Evolutionary conservation across 2,797 vertebrate species (phyloP), one percentile per base, ranked within the genome.

Genomic region (Enoplosus armatus): DNA sequence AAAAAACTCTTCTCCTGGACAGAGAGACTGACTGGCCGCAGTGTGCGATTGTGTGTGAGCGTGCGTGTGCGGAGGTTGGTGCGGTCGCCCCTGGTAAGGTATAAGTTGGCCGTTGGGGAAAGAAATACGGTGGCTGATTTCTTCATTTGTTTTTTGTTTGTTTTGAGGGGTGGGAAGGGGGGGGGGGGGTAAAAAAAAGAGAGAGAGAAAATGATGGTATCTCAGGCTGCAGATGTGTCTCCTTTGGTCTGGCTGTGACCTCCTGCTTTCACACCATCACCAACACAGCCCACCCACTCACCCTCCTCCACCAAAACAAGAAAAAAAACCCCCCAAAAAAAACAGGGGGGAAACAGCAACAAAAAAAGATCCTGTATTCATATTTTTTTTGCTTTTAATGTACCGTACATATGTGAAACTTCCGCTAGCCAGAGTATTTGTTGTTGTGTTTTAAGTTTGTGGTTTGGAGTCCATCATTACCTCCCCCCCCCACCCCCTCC

Each of bases 141-240:
- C 64, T 81, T 69, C 78, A 47, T 82, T 77, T 84, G 75, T 85
- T 90, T 77, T 76, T 72, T 72, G 33, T 83, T 73, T 72, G 50
- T 82, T 90, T 80, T 79, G 59, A 63, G 35, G 67, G 51, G 22
- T 3, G 55, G 74, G 71, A 4, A 18, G 29, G 10, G 29, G 67
- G 51, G 35, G 27, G 2, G 5, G 31, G 8, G 35, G 35, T n/a
- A n/a, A 53, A 43, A 53, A 20, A 51, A 47, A 51, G n/a, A 18
- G 6, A 22, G 35, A 7, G 53, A 37, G 74, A 50, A 41, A 91
- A 83, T 92, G 92, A 93, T 95, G 95, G 92, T 89, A 94, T 94
- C 93, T 96, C 95, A 96, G 95, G 95, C 95, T 96, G 95, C 95
- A 96, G 95, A 95, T 93, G 93, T 95, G 91, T 94, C 92, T 96